Base-by-base conservation (phyloP, 2,888 invertebrate genomes). In the Spodoptera exigua region DNA sequence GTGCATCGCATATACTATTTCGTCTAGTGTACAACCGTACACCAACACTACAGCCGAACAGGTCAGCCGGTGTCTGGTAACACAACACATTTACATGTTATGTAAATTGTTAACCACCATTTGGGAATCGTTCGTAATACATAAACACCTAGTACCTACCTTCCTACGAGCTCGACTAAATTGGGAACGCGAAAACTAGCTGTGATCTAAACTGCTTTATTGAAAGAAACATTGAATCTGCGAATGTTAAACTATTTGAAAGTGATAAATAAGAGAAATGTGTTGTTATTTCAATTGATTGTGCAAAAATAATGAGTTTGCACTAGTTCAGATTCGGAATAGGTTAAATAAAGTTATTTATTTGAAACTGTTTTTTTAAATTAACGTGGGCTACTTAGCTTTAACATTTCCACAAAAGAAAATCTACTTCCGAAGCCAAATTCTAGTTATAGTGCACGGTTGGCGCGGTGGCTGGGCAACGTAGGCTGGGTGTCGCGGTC, bases 1-100 rank as follows among this genome's bases (percentile, higher is more conserved):
- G 93, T 93, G 92, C 89, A 81, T 78, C 65, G 84, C 76, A 83
- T 84, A 81, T 88, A 89, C 85, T 88, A 86, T 84, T 75, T 82
- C 80, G 89, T 89, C 87, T 91, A 89, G 89, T 86, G 89, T 89
- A 85, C 76, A 67, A 66, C 46, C 86, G 89, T 89, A 85, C 76
- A 67, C 71, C 46, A 17, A 59, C 65, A 47, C 53, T 49, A 66
- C 53, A 37, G 76, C 54, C 43, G 63, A 64, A 67, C 54, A 59
- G 67, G 70, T 55, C 62, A 59, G 70, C 69, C 41, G 47, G 21
- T 61, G 66, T 61, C 63, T 67, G 57, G 75, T 77, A 51, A 61
- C 62, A 74, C 60, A 45, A 67, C 63, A 58, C 64, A 64, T 76
- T 58, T 56, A 60, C 73, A 67, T 62, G 48, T 73, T 66, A 76